Evolutionary conservation across 2,797 vertebrate genomes (phyloP).

Genomic region (Galaxias olidus): DNA sequence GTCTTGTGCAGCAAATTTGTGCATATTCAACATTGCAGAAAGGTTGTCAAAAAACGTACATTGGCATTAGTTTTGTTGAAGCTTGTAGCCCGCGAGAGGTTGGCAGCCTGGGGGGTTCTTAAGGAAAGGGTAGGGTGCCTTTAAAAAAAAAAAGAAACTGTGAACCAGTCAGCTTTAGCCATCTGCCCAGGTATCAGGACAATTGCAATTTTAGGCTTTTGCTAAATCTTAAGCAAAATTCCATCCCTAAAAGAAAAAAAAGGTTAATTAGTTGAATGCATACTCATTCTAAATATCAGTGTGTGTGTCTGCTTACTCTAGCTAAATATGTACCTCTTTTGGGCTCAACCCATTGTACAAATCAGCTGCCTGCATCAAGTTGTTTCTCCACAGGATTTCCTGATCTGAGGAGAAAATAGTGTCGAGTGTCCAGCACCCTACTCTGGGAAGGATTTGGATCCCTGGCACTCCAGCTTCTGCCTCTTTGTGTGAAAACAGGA

Average conservation of each 20-base stretch:
- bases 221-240: not conserved
- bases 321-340: too few relatives aligned
- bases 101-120: constrained; percentile 4
- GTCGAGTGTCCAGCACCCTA: constrained; percentile 1
- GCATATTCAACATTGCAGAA: not conserved
- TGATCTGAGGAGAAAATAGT: constrained; percentile 1
- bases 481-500: constrained; percentile 4
- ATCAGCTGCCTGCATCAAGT: too few relatives aligned
- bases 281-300: too few relatives aligned
- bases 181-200: constrained; percentile 11
- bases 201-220: constrained; percentile 4
- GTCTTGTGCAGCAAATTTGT: constrained; percentile 8
- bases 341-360: too few relatives aligned
- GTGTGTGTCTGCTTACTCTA: too few relatives aligned
- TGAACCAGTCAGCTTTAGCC: constrained; percentile 17
- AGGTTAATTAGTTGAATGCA: not conserved
- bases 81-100: constrained; percentile 6
- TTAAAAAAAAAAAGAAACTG: constrained; percentile 8
- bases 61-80: not conserved
- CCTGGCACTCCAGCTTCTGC: constrained; percentile 7
- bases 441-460: constrained; percentile 6
- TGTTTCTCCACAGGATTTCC: not conserved
- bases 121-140: constrained; percentile 4
- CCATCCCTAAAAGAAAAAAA: not conserved
- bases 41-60: constrained; percentile 5